Base-by-base conservation (phyloP, 1,140 invertebrate genomes). In the Drosophila kohkoa region DNA sequence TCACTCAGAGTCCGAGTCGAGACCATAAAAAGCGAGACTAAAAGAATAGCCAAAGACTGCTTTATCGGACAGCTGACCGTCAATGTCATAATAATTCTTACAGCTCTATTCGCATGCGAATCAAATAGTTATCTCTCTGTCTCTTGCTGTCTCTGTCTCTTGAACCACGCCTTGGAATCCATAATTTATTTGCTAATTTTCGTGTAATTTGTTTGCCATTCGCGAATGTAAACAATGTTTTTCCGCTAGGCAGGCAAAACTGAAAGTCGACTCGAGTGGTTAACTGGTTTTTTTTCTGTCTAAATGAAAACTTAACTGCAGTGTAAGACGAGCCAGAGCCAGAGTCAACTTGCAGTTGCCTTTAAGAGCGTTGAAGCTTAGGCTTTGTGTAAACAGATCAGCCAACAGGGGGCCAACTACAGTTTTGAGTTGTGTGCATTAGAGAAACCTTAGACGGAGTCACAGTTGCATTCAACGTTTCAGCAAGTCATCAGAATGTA, bases 381-480 rank as follows among this genome's bases (percentile, higher is more conserved):
- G 59, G 73, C 73, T 76, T 70, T 72, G 64, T 75, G 73, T 71
- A 76, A 76, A 54, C 73, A 76, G 67, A 76, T 70, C 67, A 65
- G 46, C 25, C 73, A 58, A 41, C 32, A n/a, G 51, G 64, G 58
- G 43, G 66, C 45, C 69, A 58, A 6, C 5, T 13, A 10, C 35
- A 38, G 41, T 43, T 25, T 25, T 25, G 20, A 25, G 20, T 25
- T 25, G 20, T 43, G 41, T 43, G n/a, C 51, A 38, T 41, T 62
- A 69, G 72, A 69, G 72, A 70, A 75, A 75, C 52, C 58, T 52
- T 58, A 70, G 59, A 60, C 58, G 25, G 3, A 20, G 16, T 10
- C 43, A 2, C 15, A 7, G 41, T 64, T 71, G 15, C 55, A 60
- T 72, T 72, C 32, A 49, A 58, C 25, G 6, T 59, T 62, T 62